phyloP scores from a whole-genome alignment of 2,113 vertebrate species.

The Lepus americanus region DNA sequence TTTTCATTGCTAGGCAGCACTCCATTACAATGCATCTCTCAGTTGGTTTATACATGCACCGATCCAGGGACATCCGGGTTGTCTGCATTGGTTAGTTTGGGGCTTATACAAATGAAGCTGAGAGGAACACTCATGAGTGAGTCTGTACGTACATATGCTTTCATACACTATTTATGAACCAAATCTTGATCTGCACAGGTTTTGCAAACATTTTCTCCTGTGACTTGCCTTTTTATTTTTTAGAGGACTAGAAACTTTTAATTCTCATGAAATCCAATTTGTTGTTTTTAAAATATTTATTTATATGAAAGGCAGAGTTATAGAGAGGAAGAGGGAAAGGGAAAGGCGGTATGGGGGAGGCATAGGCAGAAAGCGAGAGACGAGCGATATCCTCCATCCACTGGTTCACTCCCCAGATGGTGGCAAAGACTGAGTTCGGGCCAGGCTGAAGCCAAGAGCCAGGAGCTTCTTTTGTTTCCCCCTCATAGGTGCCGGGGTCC shows the following conservation, averaged over 20 bases:
- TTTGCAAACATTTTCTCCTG: conserved; percentile 28
- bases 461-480: no score
- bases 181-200: background rate
- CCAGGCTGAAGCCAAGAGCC: no score
- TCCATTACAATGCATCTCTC: background rate
- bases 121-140: background rate
- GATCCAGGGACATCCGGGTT: background rate
- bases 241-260: background rate
- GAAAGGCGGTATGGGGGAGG: no score
- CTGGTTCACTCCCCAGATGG: no score
- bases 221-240: conserved; percentile 21
- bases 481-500: no score
- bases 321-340: no score
- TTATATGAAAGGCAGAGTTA: no score
- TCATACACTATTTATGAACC: background rate
- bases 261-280: conserved; percentile 14
- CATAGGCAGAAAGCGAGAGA: no score
- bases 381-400: no score
- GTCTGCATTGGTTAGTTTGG: background rate
- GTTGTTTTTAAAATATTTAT: background rate
- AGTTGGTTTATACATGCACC: background rate
- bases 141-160: background rate
- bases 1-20: background rate
- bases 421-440: no score
- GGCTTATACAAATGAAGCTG: background rate